Evolutionary conservation across 2,888 invertebrate genomes (phyloP), one percentile per base, ranked within the genome.

Genomic region (Megamerina dolium): DNA sequence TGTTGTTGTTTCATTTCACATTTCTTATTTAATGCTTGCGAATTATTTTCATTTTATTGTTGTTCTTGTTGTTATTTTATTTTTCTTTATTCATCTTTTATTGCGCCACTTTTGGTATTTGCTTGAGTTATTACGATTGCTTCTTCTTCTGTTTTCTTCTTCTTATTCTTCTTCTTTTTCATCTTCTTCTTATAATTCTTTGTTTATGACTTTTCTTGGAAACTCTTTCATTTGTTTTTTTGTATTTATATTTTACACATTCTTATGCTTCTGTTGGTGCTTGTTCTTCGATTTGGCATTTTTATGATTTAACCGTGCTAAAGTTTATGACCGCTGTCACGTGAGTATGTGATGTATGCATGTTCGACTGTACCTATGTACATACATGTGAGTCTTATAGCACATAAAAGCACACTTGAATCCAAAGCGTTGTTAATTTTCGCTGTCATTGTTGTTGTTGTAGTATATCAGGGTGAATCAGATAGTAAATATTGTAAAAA

Each of bases 231-330:
- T 9, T 17, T 23, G 21, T 37, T 12, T n/a, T 34, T 34, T 26
- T 19, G 26, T n/a, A 30, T 37, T 23, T 3, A 16, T 14, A n/a
- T 16, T 38, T 46, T 47, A 45, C 42, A 45, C 43, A 13, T 14
- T 19, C 18, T 18, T 16, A n/a, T n/a, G n/a, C n/a, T n/a, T n/a
- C n/a, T n/a, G n/a, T n/a, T n/a, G n/a, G n/a, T n/a, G n/a, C n/a
- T n/a, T n/a, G n/a, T n/a, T n/a, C n/a, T n/a, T n/a, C n/a, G n/a
- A n/a, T n/a, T n/a, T n/a, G n/a, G n/a, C 19, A 27, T 32, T 45
- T 61, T 59, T 61, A 61, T 61, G 59, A 53, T 58, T 61, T 50
- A 58, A 61, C 51, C 61, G 54, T 54, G 60, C 60, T 59, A 61
- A 58, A 58, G 56, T 59, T 59, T 60, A 59, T 53, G 45, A 47